These are phyloP conservation scores for Crocidura indochinensis DNA, from an alignment of 2,797 vertebrate species.

Conservation along the genomic window DNA sequence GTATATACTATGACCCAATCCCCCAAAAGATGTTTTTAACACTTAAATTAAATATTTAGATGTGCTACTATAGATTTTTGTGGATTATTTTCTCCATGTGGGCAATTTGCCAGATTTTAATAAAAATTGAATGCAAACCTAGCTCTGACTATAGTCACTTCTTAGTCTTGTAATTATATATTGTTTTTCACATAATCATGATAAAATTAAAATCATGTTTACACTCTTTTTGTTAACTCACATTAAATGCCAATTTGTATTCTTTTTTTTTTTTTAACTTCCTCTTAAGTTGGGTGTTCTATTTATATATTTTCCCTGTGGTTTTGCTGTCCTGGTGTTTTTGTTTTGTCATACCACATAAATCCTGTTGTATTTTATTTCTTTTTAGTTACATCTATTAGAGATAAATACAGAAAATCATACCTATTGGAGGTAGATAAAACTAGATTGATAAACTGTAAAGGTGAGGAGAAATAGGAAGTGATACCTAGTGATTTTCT, in stretches of 20 bases:
- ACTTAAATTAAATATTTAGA: constrained; percentile 55
- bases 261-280: constrained; percentile 24
- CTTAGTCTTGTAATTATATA: constrained; percentile 15
- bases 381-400: not conserved
- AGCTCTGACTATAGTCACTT: constrained; percentile 22
- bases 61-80: not conserved
- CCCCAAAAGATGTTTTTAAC: constrained; percentile 35
- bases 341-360: constrained; percentile 46
- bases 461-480: constrained; percentile 3
- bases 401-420: not conserved
- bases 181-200: constrained; percentile 17
- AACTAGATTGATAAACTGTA: not conserved
- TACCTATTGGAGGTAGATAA: too few relatives aligned
- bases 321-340: not conserved
- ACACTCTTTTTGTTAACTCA: constrained; percentile 48
- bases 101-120: constrained; percentile 42
- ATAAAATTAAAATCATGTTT: constrained; percentile 10
- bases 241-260: constrained; percentile 12
- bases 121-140: not conserved
- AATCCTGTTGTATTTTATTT: not conserved
- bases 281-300: not conserved
- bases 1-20: too few relatives aligned
- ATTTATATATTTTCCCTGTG: not conserved
- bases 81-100: constrained; percentile 60
- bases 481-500: not conserved